A percentile compares a stretch with the other conserved stretches of the same genome.
These are phyloP conservation scores for Porites rus DNA, from an alignment of 92 coral and sea anemone genomes.

Conservation along the genomic window DNA sequence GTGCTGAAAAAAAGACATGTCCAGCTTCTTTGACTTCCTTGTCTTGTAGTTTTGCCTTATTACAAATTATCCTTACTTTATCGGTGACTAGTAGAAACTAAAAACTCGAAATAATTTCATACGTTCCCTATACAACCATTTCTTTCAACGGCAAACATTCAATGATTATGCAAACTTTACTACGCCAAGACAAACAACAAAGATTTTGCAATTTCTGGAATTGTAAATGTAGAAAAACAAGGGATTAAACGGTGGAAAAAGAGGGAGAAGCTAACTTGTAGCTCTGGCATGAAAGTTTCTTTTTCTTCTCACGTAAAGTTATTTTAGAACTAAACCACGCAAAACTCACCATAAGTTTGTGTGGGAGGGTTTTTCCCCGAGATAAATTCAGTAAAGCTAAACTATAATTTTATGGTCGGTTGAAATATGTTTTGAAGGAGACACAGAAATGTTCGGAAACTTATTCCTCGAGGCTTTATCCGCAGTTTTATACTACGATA, in stretches of 20 bases:
- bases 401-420: no score
- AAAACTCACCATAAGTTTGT: background rate
- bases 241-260: constrained; percentile 1
- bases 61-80: no score
- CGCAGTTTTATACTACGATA: no score
- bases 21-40: no score
- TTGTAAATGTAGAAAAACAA: background rate
- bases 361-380: constrained; percentile 30
- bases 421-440: no score
- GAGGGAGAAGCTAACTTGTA: background rate
- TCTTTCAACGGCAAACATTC: background rate
- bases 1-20: no score
- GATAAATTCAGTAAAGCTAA: background rate
- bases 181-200: constrained; percentile 20
- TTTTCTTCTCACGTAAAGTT: background rate
- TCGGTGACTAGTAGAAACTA: no score
- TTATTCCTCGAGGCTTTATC: no score
- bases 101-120: no score
- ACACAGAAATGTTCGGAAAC: no score
- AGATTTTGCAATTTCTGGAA: background rate
- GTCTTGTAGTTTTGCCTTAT: no score
- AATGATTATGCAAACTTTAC: background rate
- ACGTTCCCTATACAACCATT: background rate
- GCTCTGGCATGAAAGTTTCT: background rate
- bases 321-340: background rate